Conservation (phyloP, 2,888 invertebrate species). For the Pilophorus perplexus region DNA sequence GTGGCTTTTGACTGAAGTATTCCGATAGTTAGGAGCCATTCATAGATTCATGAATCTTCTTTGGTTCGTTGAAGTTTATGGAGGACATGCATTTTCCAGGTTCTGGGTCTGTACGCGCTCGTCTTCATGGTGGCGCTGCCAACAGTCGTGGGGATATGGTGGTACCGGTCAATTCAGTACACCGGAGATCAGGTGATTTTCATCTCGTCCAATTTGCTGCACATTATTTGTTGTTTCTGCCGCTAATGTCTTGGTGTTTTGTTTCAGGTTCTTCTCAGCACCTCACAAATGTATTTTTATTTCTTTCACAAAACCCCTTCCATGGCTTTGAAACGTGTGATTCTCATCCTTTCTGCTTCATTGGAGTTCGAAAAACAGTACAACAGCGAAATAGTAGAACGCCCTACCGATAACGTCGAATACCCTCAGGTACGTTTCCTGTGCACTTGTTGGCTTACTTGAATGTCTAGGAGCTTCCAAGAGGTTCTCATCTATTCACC, state of each 20-base stretch:
- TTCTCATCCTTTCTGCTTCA: slow-evolving; percentile 96
- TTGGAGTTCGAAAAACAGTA: slow-evolving; percentile 92
- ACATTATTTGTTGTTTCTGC: not conserved
- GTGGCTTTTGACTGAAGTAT: too few relatives aligned
- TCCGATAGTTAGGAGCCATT: too few relatives aligned
- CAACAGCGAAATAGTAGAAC: slow-evolving; percentile 90
- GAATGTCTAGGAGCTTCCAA: too few relatives aligned
- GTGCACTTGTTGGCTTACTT: too few relatives aligned
- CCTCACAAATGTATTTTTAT: slow-evolving; percentile 93
- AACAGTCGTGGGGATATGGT: slow-evolving; percentile 93
- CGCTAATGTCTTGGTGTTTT: too few relatives aligned
- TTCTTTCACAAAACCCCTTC: slow-evolving; percentile 95
- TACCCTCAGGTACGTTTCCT: slow-evolving; percentile 73
- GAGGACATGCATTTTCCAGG: too few relatives aligned
- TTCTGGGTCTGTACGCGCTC: slow-evolving; percentile 87
- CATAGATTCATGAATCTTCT: not conserved
- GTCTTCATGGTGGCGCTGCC: slow-evolving; percentile 98
- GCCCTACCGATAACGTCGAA: slow-evolving; percentile 92
- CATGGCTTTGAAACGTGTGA: slow-evolving; percentile 89
- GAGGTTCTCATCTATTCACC: too few relatives aligned
- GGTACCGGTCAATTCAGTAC: slow-evolving; percentile 96
- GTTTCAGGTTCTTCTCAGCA: slow-evolving; percentile 88
- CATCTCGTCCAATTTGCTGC: not conserved
- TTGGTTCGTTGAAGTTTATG: too few relatives aligned
- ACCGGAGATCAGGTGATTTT: slow-evolving; percentile 80